Conservation (phyloP, 2,888 invertebrate genomes). For the Ferrisia virgata region DNA sequence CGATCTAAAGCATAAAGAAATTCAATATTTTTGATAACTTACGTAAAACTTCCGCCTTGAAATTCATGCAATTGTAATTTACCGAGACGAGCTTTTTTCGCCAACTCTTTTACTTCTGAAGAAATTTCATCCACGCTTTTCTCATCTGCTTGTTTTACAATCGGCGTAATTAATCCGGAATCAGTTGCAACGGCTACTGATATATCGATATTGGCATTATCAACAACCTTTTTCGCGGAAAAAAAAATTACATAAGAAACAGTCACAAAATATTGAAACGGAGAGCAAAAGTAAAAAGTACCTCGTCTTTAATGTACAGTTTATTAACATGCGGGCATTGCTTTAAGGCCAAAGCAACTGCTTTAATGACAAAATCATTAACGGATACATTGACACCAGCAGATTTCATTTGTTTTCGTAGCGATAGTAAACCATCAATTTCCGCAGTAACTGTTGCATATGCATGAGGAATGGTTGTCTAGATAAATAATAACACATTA, state of each 20-base stretch:
- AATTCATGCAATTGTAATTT: slow-evolving; percentile 67
- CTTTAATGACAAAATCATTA: slow-evolving; percentile 67
- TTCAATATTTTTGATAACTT: too few species aligned
- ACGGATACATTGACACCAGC: slow-evolving; percentile 61
- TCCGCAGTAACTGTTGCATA: slow-evolving; percentile 61
- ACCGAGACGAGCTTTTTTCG: slow-evolving; percentile 60
- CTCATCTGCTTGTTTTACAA: slow-evolving; percentile 59
- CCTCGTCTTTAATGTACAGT: slow-evolving; percentile 56
- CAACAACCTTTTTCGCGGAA: slow-evolving; percentile 51
- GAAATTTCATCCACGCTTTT: slow-evolving; percentile 60
- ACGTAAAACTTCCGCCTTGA: slow-evolving; percentile 61
- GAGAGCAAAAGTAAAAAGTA: slow-evolving; percentile 48
- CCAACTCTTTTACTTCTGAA: slow-evolving; percentile 57
- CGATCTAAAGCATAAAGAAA: background rate
- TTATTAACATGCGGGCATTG: slow-evolving; percentile 57
- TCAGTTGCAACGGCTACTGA: slow-evolving; percentile 66
- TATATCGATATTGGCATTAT: slow-evolving; percentile 57
- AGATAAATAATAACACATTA: slow-evolving; percentile 44
- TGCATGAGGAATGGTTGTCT: slow-evolving; percentile 65
- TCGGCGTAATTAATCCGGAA: slow-evolving; percentile 65
- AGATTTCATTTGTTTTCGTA: slow-evolving; percentile 58
- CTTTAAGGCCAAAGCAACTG: slow-evolving; percentile 61
- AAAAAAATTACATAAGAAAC: background rate
- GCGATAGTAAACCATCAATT: slow-evolving; percentile 56
- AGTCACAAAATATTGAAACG: background rate